phyloP scores from a whole-genome alignment of 2,113 vertebrate genomes.

The Aphelocoma coerulescens region DNA sequence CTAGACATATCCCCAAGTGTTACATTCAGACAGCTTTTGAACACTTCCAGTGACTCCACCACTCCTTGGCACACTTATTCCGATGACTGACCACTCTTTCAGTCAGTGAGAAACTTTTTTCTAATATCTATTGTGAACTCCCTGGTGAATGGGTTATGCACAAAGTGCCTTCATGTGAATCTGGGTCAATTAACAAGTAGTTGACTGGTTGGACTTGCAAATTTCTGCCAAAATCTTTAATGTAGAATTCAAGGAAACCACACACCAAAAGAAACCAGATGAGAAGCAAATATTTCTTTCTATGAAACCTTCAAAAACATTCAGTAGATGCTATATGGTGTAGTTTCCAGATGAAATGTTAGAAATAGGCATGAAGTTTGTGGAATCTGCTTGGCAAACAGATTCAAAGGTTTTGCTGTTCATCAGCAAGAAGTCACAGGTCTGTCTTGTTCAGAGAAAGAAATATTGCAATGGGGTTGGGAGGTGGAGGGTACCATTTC shows the following conservation, averaged over 20 bases:
- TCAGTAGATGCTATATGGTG: not conserved
- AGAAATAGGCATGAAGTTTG: not conserved
- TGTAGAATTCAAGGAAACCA: not conserved
- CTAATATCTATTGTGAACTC: not conserved
- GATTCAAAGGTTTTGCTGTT: not conserved
- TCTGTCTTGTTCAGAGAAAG: not conserved
- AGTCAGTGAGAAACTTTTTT: not conserved
- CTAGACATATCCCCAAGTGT: not conserved
- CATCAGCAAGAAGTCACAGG: not conserved
- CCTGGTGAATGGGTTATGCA: not conserved
- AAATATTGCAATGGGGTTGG: not conserved
- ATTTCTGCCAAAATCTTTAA: not conserved
- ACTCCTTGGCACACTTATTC: not conserved
- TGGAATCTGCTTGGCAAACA: not conserved
- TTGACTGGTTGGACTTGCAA: not conserved
- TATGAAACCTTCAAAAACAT: not conserved
- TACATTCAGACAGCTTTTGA: not conserved
- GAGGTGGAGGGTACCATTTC: not conserved
- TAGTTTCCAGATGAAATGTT: not conserved
- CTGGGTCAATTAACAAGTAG: not conserved
- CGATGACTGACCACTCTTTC: not conserved
- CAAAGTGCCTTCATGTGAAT: not conserved
- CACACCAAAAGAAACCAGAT: not conserved
- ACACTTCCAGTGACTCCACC: not conserved
- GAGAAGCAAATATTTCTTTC: not conserved